phyloP scores from a whole-genome alignment of 2,888 invertebrate species.

The Sturmia bella region DNA sequence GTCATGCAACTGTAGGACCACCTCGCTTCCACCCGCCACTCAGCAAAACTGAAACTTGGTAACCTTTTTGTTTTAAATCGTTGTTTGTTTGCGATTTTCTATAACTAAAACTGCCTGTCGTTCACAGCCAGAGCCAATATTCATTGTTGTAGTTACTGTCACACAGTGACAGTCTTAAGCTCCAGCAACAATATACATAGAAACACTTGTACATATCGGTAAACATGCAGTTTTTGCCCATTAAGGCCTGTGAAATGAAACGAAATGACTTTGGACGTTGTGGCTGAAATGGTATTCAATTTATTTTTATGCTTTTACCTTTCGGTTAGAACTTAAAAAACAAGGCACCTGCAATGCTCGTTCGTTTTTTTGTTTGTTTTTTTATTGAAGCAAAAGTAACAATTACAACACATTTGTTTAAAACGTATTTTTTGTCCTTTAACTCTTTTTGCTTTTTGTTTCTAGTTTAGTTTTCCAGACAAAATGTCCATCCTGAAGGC shows the following conservation, averaged over 20 bases:
- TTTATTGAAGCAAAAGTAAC: slow-evolving; percentile 58
- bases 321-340: slow-evolving; percentile 9
- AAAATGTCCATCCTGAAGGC: slow-evolving; percentile 63
- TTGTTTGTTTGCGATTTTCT: not conserved
- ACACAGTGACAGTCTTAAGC: slow-evolving; percentile 18
- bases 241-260: slow-evolving; percentile 47
- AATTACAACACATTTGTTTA: slow-evolving; percentile 60
- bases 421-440: not conserved
- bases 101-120: slow-evolving; percentile 23
- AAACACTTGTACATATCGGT: not conserved
- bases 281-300: slow-evolving; percentile 50
- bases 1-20: slow-evolving; percentile 34
- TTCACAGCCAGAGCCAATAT: slow-evolving; percentile 37
- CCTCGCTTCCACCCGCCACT: not conserved
- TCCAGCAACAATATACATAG: not conserved
- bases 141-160: slow-evolving; percentile 22
- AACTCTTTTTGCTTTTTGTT: slow-evolving; percentile 11
- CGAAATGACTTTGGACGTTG: slow-evolving; percentile 42
- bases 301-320: slow-evolving; percentile 40
- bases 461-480: slow-evolving; percentile 35
- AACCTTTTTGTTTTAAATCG: not conserved
- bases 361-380: slow-evolving; percentile 17
- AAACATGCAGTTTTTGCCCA: slow-evolving; percentile 25
- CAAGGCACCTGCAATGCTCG: slow-evolving; percentile 15
- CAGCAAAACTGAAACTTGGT: not conserved